Evolutionary conservation across 2,797 vertebrate genomes (phyloP).

Genomic region (Falco rusticolus): DNA sequence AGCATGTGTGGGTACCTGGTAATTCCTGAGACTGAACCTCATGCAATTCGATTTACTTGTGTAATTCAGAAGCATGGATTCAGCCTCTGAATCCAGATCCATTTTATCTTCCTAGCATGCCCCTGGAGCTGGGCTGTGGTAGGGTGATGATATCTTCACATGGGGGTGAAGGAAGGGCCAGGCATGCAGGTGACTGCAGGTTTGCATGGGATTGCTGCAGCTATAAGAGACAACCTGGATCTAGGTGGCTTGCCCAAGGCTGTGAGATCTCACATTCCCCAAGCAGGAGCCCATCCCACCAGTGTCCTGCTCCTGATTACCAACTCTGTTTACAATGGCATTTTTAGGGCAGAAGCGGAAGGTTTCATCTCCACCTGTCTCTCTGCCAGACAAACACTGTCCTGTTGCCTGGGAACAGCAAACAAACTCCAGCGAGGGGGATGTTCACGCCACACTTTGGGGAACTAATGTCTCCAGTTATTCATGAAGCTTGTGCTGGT

Average conservation of each 20-base stretch:
- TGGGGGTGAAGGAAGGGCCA: not conserved
- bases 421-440: not conserved
- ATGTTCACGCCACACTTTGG: not conserved
- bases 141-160: too few relatives aligned
- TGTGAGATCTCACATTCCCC: not conserved
- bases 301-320: not conserved
- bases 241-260: not conserved
- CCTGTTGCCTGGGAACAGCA: slow-evolving; percentile 27
- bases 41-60: fast-evolving
- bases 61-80: too few relatives aligned
- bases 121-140: not conserved
- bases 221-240: not conserved
- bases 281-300: not conserved
- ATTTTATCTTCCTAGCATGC: fast-evolving
- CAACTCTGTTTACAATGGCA: not conserved
- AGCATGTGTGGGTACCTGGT: not conserved
- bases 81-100: not conserved
- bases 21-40: not conserved
- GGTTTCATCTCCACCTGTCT: not conserved
- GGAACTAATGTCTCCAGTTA: not conserved
- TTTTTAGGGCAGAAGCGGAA: not conserved
- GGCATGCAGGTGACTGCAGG: fast-evolving
- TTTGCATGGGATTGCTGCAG: not conserved
- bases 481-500: not conserved
- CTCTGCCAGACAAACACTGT: not conserved